These are phyloP conservation scores for Brachionus asplanchnoidis DNA, from an alignment of 1,140 invertebrate species.

Conservation along the genomic window DNA sequence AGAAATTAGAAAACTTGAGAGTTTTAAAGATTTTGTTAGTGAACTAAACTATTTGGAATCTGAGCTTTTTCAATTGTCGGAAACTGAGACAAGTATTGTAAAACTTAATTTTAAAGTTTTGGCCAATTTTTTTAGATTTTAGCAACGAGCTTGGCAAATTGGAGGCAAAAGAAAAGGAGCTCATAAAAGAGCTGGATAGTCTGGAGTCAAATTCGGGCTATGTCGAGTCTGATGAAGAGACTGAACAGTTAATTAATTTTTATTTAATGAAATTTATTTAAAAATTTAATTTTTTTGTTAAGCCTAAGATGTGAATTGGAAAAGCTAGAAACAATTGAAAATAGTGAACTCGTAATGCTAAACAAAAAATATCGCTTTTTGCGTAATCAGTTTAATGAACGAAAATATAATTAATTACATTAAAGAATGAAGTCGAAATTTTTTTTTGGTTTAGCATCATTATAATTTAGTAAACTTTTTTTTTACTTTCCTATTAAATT, in stretches of 20 bases:
- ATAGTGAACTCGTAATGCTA: neutral
- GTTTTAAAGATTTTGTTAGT: neutral
- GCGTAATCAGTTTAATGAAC: neutral
- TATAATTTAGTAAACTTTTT: too few relatives aligned
- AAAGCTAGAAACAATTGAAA: neutral
- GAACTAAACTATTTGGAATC: neutral
- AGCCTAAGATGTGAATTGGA: neutral
- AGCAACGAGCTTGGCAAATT: neutral
- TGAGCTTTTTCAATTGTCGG: neutral
- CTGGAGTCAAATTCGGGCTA: neutral
- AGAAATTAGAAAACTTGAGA: neutral
- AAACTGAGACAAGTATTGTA: neutral
- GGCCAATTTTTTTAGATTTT: neutral
- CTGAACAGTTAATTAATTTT: neutral
- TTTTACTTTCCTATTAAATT: too few relatives aligned
- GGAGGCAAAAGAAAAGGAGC: neutral
- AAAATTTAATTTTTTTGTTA: neutral
- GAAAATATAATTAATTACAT: neutral
- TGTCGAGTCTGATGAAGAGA: neutral
- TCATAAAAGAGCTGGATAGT: neutral
- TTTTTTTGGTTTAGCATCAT: too few relatives aligned
- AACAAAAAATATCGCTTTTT: neutral
- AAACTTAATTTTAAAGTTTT: neutral
- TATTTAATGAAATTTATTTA: neutral
- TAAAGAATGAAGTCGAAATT: too few relatives aligned